A percentile compares a stretch with the other conserved stretches of the same genome.
These are phyloP conservation scores for Catagonus wagneri DNA, from an alignment of 2,113 vertebrate species.

Conservation along the genomic window DNA sequence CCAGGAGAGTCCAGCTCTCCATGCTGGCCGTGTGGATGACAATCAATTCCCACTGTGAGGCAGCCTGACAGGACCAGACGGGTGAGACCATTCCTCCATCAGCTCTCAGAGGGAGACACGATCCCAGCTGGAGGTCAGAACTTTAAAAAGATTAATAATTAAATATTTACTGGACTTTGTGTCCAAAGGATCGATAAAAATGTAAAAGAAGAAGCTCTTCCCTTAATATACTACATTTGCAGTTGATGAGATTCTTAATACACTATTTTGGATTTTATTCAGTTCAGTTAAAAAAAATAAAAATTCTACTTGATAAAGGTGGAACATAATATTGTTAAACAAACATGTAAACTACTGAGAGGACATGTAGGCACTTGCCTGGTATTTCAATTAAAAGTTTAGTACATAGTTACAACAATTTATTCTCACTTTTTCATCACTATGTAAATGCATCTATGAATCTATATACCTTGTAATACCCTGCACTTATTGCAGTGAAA, in stretches of 20 bases:
- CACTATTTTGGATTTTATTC: not conserved
- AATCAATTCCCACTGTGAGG: not conserved
- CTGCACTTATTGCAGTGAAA: accelerated
- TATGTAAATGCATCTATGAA: accelerated
- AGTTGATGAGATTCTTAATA: not conserved
- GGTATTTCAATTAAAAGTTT: not conserved
- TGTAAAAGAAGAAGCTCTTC: not conserved
- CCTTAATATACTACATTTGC: not conserved
- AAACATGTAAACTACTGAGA: not conserved
- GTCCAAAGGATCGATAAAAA: not conserved
- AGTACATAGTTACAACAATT: not conserved
- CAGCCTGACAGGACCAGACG: accelerated
- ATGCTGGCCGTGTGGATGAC: accelerated
- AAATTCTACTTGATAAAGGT: not conserved
- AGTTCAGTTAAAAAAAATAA: not conserved
- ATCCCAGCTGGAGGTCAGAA: accelerated
- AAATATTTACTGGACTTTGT: not conserved
- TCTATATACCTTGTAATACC: accelerated
- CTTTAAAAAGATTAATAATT: not conserved
- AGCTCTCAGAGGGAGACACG: not conserved
- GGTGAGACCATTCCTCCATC: accelerated
- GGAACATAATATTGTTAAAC: not conserved
- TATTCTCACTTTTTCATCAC: not conserved
- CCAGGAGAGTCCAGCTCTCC: no score
- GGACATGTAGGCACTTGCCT: not conserved